A percentile compares a stretch with the other conserved stretches of the same genome.
phyloP scores from a whole-genome alignment of 2,888 invertebrate genomes.

The Clusia tigrina region DNA sequence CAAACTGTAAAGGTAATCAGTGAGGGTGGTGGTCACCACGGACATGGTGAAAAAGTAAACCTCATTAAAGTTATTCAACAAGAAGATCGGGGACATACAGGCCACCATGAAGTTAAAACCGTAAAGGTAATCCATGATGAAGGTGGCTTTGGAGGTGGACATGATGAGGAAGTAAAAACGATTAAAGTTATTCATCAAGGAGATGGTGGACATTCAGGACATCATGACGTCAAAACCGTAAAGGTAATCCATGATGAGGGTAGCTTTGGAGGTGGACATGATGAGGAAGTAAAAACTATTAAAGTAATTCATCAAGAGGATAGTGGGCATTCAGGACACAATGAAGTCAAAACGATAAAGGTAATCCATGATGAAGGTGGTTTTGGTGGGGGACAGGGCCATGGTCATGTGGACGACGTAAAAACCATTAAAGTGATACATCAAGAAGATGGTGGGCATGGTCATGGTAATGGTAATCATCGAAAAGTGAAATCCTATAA shows the following conservation, averaged over 20 bases:
- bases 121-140: conserved; percentile 41
- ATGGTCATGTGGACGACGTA: neutral
- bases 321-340: conserved; percentile 13
- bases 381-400: conserved; percentile 15
- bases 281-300: conserved; percentile 25
- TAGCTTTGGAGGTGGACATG: conserved; percentile 36
- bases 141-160: conserved; percentile 25
- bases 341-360: conserved; percentile 43
- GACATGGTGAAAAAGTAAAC: conserved; percentile 32
- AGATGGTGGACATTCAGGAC: conserved; percentile 27
- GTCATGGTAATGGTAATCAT: conserved; percentile 21
- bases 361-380: conserved; percentile 37
- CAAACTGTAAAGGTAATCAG: too few species aligned
- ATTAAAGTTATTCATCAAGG: conserved; percentile 47
- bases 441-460: conserved; percentile 31
- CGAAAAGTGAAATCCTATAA: conserved; percentile 17
- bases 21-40: too few species aligned
- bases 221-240: conserved; percentile 40
- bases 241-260: conserved; percentile 42
- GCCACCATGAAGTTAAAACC: conserved; percentile 41
- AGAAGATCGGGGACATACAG: conserved; percentile 5
- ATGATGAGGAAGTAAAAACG: conserved; percentile 44
- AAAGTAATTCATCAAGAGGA: conserved; percentile 15
- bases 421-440: conserved; percentile 51
- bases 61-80: conserved; percentile 20